phyloP scores from a whole-genome alignment of 2,797 vertebrate species.

The Molossus alvarezi region DNA sequence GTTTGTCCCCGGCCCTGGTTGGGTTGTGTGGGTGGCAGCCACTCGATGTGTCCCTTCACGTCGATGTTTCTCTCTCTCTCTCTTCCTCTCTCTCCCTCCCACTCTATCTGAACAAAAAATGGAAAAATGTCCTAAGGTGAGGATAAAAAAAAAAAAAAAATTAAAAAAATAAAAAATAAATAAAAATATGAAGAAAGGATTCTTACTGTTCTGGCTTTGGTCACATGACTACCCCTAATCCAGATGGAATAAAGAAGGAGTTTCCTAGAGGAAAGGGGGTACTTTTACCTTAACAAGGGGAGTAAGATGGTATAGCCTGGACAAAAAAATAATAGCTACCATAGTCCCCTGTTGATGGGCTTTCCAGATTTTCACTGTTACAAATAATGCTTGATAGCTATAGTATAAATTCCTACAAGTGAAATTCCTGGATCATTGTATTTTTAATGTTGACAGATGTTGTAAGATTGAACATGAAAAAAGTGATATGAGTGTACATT shows the following conservation, averaged over 20 bases:
- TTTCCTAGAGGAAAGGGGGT: constrained; percentile 32
- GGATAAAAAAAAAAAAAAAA: no score
- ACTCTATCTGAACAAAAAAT: no score
- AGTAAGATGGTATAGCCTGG: background rate
- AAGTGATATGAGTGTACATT: background rate
- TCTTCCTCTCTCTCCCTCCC: no score
- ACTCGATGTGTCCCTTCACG: no score
- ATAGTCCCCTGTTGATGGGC: background rate
- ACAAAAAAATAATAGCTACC: background rate
- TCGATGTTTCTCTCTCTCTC: no score
- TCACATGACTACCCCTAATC: constrained; percentile 25
- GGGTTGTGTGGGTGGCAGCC: no score
- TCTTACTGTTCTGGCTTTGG: constrained; percentile 1
- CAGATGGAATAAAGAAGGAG: background rate
- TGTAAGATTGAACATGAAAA: constrained; percentile 5
- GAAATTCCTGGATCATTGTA: background rate
- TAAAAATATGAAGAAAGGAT: background rate
- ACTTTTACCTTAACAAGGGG: constrained; percentile 8
- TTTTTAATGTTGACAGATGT: constrained; percentile 51
- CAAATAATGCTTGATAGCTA: background rate
- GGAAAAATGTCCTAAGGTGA: no score
- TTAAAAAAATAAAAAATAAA: no score
- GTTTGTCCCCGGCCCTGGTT: no score
- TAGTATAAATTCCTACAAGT: constrained; percentile 13
- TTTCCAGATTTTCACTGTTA: constrained; percentile 41